Conservation (phyloP, 2,797 vertebrate species). For the Sebastes elongatus region DNA sequence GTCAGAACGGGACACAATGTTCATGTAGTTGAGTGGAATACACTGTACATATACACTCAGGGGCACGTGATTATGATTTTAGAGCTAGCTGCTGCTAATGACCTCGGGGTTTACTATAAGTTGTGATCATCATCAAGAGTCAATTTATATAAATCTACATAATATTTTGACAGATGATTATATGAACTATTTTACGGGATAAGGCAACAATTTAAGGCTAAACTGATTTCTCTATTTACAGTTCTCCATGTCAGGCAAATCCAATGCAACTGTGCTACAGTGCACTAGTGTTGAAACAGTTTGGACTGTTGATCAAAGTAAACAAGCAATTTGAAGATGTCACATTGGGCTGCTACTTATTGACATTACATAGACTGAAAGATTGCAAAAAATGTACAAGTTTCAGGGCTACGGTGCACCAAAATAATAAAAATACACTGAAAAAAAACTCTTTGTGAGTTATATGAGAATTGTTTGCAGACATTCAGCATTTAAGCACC, state of each 20-base stretch:
- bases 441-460: not conserved
- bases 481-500: not conserved
- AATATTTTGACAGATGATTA: not conserved
- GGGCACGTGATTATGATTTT: not conserved
- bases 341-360: not conserved
- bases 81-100: not conserved
- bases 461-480: not conserved
- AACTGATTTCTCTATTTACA: not conserved
- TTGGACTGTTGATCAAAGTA: not conserved
- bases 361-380: not conserved
- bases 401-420: not conserved
- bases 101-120: not conserved
- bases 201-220: not conserved
- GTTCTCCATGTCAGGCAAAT: not conserved
- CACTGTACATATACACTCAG: not conserved
- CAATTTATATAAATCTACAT: not conserved
- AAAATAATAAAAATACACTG: not conserved
- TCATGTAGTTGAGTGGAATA: constrained; percentile 10
- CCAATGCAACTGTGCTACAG: not conserved
- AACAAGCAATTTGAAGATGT: not conserved
- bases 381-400: not conserved
- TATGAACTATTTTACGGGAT: not conserved
- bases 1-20: constrained; percentile 23
- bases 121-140: not conserved
- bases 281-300: not conserved